Evolutionary conservation across 2,113 vertebrate genomes (phyloP).

Genomic region (Ceyx margarethae): DNA sequence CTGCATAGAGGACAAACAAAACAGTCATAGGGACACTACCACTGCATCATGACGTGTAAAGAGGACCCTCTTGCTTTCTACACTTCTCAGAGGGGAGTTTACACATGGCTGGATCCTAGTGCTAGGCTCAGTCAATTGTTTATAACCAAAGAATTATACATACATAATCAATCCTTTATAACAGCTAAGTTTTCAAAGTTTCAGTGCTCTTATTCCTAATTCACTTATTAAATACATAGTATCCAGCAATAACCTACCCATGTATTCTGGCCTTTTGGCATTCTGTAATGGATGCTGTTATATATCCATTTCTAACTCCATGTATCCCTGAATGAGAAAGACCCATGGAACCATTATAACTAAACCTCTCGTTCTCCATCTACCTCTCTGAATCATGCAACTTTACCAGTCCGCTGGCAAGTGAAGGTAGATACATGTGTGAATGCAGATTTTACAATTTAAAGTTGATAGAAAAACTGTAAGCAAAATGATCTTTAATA

Average conservation of each 20-base stretch:
- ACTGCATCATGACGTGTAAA: background rate
- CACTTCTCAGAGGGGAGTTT: background rate
- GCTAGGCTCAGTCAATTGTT: background rate
- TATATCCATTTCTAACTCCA: background rate
- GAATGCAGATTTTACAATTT: background rate
- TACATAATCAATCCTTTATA: background rate
- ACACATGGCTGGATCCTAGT: background rate
- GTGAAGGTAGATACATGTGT: background rate
- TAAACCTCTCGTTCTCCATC: slow-evolving; percentile 34
- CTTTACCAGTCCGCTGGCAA: background rate
- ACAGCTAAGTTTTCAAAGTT: background rate
- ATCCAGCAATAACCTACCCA: background rate
- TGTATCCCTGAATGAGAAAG: slow-evolving; percentile 40
- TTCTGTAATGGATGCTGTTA: slow-evolving; percentile 21
- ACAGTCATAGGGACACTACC: background rate
- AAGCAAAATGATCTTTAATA: background rate
- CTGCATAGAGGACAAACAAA: background rate
- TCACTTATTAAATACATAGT: background rate
- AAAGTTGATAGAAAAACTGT: background rate
- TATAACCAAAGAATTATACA: background rate
- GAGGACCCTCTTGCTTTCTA: background rate
- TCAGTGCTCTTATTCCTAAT: no score
- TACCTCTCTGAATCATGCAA: background rate
- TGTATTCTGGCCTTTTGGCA: background rate
- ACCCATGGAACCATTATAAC: slow-evolving; percentile 37